Base-by-base conservation (phyloP, 2,113 vertebrate species). In the Podilymbus podiceps region DNA sequence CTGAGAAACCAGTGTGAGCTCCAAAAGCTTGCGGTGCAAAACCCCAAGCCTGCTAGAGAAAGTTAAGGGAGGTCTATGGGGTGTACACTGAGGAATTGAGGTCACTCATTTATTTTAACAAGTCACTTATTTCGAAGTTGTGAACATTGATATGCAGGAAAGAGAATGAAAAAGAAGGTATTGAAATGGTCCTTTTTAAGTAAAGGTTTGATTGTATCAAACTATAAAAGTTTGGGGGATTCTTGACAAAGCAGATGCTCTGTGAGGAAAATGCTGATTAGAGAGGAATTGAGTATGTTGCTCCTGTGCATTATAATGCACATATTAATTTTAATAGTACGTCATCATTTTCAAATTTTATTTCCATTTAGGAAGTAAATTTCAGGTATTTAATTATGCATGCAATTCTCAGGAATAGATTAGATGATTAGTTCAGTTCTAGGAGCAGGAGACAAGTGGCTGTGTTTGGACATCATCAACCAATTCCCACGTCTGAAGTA, bases 351-450 rank as follows among this genome's bases (percentile, higher is more conserved):
- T 55, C 9, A 79, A 64, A 31, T 22, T 58, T 73, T 77, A 35
- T 92, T 92, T 95, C 68, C 20, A 66, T 49, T 56, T 88, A 81
- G 79, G 76, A 92, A 88, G 53, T 90, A 86, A 55, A 94, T 90
- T 83, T 89, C 58, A 88, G 31, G 18, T 91, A 86, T 86, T 94
- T 92, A 92, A 77, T 96, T 94, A 90, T 3, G 38, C 11, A 15
- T 71, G 72, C 72, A 47, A 1, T 92, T 95, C 52, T 91, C 67
- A 74, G 79, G 59, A 93, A 44, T 15, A 58, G 47, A 83, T 90
- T 69, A 62, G 46, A 76, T 55, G 12, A 83, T 93, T 66, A 80
- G 17, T 71, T 95, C 68, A 47, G 80, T 71, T 31, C 72, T 63
- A 25, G 56, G 52, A 89, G 38, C 11, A 74, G 67, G 53, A 94